Evolutionary conservation across 2,888 invertebrate genomes (phyloP).

Genomic region (Hirtodrosophila cameraria): DNA sequence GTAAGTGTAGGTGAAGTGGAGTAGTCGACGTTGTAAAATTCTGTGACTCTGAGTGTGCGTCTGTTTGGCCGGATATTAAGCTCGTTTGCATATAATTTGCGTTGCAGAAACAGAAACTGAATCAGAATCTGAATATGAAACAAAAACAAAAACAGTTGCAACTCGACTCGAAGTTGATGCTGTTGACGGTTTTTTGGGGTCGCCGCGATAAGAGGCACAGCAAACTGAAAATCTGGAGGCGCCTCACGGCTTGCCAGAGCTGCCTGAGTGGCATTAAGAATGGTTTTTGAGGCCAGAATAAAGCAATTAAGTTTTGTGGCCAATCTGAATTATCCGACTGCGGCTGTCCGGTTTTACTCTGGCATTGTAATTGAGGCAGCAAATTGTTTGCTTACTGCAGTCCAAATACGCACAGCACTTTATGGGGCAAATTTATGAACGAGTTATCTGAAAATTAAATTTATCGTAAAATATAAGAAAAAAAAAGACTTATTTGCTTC

Average conservation of each 20-base stretch:
- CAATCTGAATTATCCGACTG: slow-evolving; percentile 56
- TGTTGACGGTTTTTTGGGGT: slow-evolving; percentile 66
- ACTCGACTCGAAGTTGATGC: slow-evolving; percentile 47
- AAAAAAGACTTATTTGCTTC: no score
- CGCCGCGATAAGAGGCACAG: slow-evolving; percentile 65
- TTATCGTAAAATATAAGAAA: not conserved
- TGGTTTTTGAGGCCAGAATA: slow-evolving; percentile 50
- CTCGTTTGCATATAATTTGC: slow-evolving; percentile 79
- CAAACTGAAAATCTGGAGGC: slow-evolving; percentile 13
- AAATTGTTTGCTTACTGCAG: slow-evolving; percentile 43
- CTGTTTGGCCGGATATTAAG: slow-evolving; percentile 80
- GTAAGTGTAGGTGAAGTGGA: slow-evolving; percentile 12
- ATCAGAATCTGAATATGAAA: slow-evolving; percentile 13
- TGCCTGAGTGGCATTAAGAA: slow-evolving; percentile 57
- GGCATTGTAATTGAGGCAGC: slow-evolving; percentile 57
- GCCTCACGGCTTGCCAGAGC: not conserved
- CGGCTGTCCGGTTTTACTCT: slow-evolving; percentile 44
- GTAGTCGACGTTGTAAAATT: no score
- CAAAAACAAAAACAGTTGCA: slow-evolving; percentile 35
- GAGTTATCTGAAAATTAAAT: slow-evolving; percentile 7
- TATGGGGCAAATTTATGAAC: slow-evolving; percentile 50
- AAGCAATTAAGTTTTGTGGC: slow-evolving; percentile 76
- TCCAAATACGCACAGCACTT: slow-evolving; percentile 25
- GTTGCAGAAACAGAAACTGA: slow-evolving; percentile 62
- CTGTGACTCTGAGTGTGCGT: slow-evolving; percentile 56